phyloP scores from a whole-genome alignment of 1,140 invertebrate genomes.

The Manduca sexta region DNA sequence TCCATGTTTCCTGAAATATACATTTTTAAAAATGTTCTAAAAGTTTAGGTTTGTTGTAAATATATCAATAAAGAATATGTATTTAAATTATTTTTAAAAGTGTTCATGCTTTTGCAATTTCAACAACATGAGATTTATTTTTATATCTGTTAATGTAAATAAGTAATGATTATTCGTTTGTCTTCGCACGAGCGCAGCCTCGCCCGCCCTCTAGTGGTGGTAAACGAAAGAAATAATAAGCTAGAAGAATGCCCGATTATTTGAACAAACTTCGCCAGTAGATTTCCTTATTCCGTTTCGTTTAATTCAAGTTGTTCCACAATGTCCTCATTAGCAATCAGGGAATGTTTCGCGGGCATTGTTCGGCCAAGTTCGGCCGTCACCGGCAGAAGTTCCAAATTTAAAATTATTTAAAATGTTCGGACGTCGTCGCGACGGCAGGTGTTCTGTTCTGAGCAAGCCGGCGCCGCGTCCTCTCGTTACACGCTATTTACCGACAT shows the following conservation, averaged over 20 bases:
- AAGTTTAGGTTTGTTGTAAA: too few species aligned
- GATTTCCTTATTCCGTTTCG: constrained; percentile 47
- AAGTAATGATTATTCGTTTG: too few species aligned
- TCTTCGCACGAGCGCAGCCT: background rate
- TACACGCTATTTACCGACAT: background rate
- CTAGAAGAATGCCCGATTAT: constrained; percentile 16
- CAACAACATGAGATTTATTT: too few species aligned
- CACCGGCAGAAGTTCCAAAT: constrained; percentile 49
- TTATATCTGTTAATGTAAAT: too few species aligned
- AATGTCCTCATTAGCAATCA: constrained; percentile 65
- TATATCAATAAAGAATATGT: too few species aligned
- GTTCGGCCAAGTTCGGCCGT: constrained; percentile 50
- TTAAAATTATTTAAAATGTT: constrained; percentile 58
- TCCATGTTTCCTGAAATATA: too few species aligned
- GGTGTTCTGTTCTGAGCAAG: constrained; percentile 29
- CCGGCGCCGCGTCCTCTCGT: constrained; percentile 5
- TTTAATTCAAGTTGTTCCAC: constrained; percentile 50
- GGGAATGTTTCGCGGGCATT: constrained; percentile 53
- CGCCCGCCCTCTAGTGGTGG: background rate
- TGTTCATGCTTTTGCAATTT: too few species aligned
- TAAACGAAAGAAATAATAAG: constrained; percentile 15
- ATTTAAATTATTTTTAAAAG: too few species aligned
- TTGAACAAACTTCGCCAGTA: constrained; percentile 20
- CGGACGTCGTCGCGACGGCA: constrained; percentile 31
- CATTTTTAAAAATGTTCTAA: too few species aligned